phyloP scores from a whole-genome alignment of 2,113 vertebrate genomes.

The Embiotoca jacksoni region DNA sequence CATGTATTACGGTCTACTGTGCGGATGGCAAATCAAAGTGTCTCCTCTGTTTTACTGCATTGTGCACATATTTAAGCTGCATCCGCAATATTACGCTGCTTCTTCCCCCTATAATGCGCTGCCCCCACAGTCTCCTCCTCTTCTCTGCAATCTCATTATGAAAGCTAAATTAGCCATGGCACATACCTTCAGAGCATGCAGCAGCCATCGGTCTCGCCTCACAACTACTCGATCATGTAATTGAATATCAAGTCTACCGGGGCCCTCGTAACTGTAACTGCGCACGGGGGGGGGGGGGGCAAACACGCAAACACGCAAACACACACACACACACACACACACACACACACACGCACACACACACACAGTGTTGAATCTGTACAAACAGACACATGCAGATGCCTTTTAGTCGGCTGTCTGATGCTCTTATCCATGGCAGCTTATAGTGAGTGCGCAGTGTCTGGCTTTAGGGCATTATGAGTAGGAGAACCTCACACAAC shows the following conservation, averaged over 20 bases:
- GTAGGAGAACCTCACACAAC: not conserved
- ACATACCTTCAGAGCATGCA: slow-evolving; percentile 62
- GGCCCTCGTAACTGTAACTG: slow-evolving; percentile 40
- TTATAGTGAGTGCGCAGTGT: not conserved
- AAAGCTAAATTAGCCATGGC: slow-evolving; percentile 70
- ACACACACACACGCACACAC: slow-evolving; percentile 24
- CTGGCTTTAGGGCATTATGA: slow-evolving; percentile 4
- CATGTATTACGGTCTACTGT: not conserved
- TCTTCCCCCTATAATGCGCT: slow-evolving; percentile 28
- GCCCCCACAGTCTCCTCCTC: slow-evolving; percentile 31
- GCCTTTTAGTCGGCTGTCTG: slow-evolving; percentile 11
- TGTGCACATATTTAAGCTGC: slow-evolving; percentile 5
- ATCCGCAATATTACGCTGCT: slow-evolving; percentile 23
- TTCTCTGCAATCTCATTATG: slow-evolving; percentile 59
- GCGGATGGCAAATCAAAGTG: not conserved
- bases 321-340: slow-evolving; percentile 24
- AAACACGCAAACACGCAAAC: not conserved
- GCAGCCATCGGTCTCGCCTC: slow-evolving; percentile 63
- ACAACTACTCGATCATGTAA: slow-evolving; percentile 68
- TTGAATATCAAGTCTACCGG: slow-evolving; percentile 64
- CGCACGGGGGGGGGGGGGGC: too few relatives aligned
- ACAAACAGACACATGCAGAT: slow-evolving; percentile 33
- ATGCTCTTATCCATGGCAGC: slow-evolving; percentile 9
- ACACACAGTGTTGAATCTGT: slow-evolving; percentile 28
- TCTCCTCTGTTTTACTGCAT: slow-evolving; percentile 1